phyloP scores from a whole-genome alignment of 1,140 invertebrate species.

The Drosophila miranda region DNA sequence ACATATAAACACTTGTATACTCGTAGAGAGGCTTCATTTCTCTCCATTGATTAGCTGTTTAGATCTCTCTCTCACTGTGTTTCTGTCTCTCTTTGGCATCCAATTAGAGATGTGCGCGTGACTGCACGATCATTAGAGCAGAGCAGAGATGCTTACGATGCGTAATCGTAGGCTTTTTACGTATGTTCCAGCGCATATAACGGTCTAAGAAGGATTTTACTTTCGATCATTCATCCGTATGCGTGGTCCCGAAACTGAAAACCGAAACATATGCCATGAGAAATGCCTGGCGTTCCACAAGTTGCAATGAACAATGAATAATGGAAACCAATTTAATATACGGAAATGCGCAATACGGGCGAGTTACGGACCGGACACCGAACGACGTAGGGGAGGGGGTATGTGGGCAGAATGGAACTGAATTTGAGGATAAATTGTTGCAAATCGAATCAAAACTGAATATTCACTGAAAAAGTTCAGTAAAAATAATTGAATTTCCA shows the following conservation, averaged over 20 bases:
- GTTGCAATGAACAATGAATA: constrained; percentile 5
- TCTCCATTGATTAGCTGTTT: not conserved
- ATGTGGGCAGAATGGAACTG: not conserved
- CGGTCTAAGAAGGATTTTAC: not conserved
- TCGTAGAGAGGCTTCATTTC: too few relatives aligned
- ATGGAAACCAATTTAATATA: constrained; percentile 24
- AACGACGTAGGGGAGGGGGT: not conserved
- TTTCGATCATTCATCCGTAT: constrained; percentile 11
- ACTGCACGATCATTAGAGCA: too few relatives aligned
- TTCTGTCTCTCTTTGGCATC: not conserved
- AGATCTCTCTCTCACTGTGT: not conserved
- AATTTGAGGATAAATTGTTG: constrained; percentile 1
- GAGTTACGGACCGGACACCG: not conserved
- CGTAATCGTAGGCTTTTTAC: constrained; percentile 6
- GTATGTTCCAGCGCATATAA: not conserved
- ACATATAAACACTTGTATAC: too few relatives aligned
- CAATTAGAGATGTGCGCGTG: constrained; percentile 15
- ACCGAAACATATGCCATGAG: constrained; percentile 10
- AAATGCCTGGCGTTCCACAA: constrained; percentile 6
- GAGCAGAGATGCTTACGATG: not conserved
- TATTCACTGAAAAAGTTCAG: too few relatives aligned
- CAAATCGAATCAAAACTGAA: not conserved
- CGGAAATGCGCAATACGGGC: constrained; percentile 10
- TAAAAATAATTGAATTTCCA: not conserved
- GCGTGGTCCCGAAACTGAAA: not conserved